Conservation (phyloP, 2,888 invertebrate species). For the Clunio marinus region DNA sequence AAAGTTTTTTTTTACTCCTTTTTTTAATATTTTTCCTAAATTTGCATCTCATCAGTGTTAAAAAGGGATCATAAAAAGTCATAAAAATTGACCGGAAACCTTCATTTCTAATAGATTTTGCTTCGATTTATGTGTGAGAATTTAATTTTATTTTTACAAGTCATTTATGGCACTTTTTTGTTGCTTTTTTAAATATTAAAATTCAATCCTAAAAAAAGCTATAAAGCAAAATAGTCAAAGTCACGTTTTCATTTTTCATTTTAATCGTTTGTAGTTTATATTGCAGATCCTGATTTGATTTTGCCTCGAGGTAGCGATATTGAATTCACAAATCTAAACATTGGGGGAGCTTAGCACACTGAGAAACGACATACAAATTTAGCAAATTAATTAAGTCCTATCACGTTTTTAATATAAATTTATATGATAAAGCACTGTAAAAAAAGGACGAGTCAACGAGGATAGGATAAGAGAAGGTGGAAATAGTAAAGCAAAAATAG, state of each 20-base stretch:
- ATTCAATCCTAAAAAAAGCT: no score
- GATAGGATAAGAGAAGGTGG: background rate
- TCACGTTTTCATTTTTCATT: slow-evolving; percentile 12
- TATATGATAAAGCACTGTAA: slow-evolving; percentile 2
- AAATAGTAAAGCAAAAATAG: background rate
- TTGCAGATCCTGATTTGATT: slow-evolving; percentile 53
- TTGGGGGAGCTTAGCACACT: slow-evolving; percentile 47
- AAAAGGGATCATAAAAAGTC: no score
- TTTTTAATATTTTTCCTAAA: no score
- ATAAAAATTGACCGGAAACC: no score
- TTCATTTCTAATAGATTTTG: no score
- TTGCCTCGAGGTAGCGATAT: slow-evolving; percentile 51
- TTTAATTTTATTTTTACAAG: no score
- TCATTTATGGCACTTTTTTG: no score
- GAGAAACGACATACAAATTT: slow-evolving; percentile 29
- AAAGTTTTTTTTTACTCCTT: no score
- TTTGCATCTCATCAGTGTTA: no score
- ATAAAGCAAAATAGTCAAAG: no score
- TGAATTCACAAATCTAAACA: slow-evolving; percentile 51
- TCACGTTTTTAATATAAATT: slow-evolving; percentile 37
- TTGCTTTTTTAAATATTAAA: no score
- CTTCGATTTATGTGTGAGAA: no score
- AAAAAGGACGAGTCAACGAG: background rate
- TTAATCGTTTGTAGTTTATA: slow-evolving; percentile 47
- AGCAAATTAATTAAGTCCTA: slow-evolving; percentile 37